Base-by-base conservation (phyloP, 2,113 vertebrate genomes). In the Canis aureus region DNA sequence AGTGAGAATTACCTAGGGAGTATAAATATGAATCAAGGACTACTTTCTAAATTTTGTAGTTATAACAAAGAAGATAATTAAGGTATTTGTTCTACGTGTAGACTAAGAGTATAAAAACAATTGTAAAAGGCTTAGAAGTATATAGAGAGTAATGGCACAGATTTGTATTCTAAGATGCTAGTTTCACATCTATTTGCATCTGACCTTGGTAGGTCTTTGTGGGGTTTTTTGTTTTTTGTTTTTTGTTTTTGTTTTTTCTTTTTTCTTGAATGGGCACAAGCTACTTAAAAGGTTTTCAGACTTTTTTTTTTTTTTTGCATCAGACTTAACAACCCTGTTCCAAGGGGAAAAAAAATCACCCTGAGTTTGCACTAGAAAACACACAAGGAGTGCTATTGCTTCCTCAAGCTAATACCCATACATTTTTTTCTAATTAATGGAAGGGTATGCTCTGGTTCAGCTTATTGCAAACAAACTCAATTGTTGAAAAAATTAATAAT, bases 361-460 rank as follows among this genome's bases (percentile, higher is more conserved):
- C 59, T 10, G 71, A 57, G 49, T 97, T 92, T 97, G 55, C 49
- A 49, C 38, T 78, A 60, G 74, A 95, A 94, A 98, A 94, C 43
- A 85, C 16, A 89, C 13, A 97, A 73, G 32, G 25, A 95, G 11
- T 92, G 62, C 27, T 92, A 80, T 27, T 94, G 87, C 64, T 96
- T 97, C 86, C 74, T 94, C 53, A 90, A 96, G 53, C 59, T 97
- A 96, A 97, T 89, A 71, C 59, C 59, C 79, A 92, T 83, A 71
- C 74, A 80, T 81, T 84, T 95, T 95, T 97, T 97, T 92, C 82
- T 97, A 96, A 95, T 97, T 97, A 97, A 95, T 90, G 74, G 38
- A 97, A 96, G 62, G 89, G 87, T 96, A 97, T 78, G 64, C 76
- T 95, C 82, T 0, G 0, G 76, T 97, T 97, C 86, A 97, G 74